Conservation (phyloP, 1,140 invertebrate genomes). For the Antheraea mylitta region DNA sequence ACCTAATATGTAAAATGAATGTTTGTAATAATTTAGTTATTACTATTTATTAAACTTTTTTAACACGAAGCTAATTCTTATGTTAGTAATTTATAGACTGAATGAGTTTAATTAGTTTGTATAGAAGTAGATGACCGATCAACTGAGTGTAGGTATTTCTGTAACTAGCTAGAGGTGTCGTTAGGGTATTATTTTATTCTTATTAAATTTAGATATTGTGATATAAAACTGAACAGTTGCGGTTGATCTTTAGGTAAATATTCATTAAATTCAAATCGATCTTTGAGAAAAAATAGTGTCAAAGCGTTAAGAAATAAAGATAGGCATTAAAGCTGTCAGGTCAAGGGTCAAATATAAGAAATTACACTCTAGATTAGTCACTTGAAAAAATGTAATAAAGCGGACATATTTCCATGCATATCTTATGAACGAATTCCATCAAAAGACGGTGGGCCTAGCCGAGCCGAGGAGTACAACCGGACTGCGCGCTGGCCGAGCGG, state of each 20-base stretch:
- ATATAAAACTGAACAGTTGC: no score
- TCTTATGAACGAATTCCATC: conserved; percentile 66
- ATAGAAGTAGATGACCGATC: no score
- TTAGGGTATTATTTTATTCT: no score
- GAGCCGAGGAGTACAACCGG: conserved; percentile 4
- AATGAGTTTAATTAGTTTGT: no score
- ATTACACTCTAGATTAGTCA: conserved; percentile 36
- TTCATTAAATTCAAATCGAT: not conserved
- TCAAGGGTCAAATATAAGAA: conserved; percentile 32
- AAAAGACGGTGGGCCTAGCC: conserved; percentile 18
- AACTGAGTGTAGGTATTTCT: no score
- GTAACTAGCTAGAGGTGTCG: no score
- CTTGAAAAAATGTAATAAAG: conserved; percentile 73
- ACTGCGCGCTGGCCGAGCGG: conserved; percentile 25
- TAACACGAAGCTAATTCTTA: no score
- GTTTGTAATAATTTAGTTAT: not conserved
- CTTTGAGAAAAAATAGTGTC: not conserved
- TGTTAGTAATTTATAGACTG: no score
- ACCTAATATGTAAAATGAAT: not conserved
- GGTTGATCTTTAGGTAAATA: no score
- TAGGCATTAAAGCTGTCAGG: not conserved
- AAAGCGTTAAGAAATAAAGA: not conserved
- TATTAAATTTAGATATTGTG: no score
- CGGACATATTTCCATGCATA: conserved; percentile 73
- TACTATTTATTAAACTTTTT: no score